Evolutionary conservation across 2,888 invertebrate genomes (phyloP), one percentile per base, ranked within the genome.

Genomic region (Ferdinandea cuprea): DNA sequence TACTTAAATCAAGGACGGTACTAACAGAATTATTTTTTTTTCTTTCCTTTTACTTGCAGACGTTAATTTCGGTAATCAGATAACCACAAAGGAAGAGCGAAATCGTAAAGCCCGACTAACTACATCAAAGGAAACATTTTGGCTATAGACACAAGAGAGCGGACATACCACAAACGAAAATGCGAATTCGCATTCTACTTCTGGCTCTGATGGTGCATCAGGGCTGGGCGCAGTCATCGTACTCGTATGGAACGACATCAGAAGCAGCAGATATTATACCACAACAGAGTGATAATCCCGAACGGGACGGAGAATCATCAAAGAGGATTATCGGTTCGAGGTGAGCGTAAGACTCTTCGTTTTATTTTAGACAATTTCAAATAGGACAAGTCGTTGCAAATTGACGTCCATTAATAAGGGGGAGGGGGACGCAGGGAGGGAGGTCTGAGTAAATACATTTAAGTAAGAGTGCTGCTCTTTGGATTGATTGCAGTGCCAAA

Each of bases 261-360:
- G 58, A 72, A n/a, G 63, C 48, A 48, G 66, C n/a, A n/a, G n/a
- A n/a, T n/a, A n/a, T 35, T 28, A 28, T 21, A 48, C 46, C 48
- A 73, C 56, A 48, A 28, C 15, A 8, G n/a, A 68, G 30, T 42
- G 81, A 77, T 40, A 76, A 48, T 72, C 52, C 68, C 21, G 89
- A 89, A 76, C 86, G 83, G 30, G 92, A 92, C 88, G 90, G 89
- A 8, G 92, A 92, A 84, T 89, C 90, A 76, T 92, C 93, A 56
- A 92, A 93, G 88, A 93, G 92, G 91, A 92, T 93, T 85, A 91
- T 93, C 85, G 93, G 93, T 86, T 93, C 93, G 85, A 93, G 93
- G 93, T 93, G 90, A 91, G 88, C 50, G 40, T n/a, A n/a, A n/a
- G n/a, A n/a, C n/a, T n/a, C n/a, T 56, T 25, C 25, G 9, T 35